Conservation (phyloP, 2,888 invertebrate species). For the Luperina testacea region DNA sequence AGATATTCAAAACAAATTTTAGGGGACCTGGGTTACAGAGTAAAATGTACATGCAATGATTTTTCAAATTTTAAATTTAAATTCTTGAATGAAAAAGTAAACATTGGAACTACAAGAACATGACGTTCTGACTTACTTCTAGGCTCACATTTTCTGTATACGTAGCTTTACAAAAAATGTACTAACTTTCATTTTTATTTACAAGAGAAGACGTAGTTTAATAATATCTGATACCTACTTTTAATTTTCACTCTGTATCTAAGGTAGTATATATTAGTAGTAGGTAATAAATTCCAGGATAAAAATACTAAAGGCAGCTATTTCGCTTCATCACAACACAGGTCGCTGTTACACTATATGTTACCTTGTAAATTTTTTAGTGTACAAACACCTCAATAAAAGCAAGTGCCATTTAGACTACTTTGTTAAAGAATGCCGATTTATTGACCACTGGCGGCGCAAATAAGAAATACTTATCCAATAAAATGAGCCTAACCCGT, state of each 20-base stretch:
- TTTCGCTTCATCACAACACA: neutral
- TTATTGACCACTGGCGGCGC: slow-evolving; percentile 73
- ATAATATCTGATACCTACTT: neutral
- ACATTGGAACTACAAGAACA: neutral
- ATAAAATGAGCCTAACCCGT: slow-evolving; percentile 76
- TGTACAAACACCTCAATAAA: slow-evolving; percentile 34
- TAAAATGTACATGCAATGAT: neutral
- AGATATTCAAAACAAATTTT: neutral
- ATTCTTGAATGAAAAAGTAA: neutral
- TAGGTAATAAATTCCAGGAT: slow-evolving; percentile 5
- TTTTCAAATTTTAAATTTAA: neutral
- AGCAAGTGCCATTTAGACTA: slow-evolving; percentile 71
- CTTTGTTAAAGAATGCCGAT: slow-evolving; percentile 69
- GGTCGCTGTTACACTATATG: neutral
- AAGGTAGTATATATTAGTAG: too few relatives aligned
- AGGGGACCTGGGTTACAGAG: neutral
- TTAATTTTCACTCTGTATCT: neutral
- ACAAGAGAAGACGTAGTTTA: too few relatives aligned
- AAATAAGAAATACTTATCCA: slow-evolving; percentile 72
- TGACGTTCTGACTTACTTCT: neutral
- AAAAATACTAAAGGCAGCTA: neutral
- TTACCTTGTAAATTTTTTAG: slow-evolving; percentile 16
- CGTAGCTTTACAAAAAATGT: neutral
- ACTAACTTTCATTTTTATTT: neutral
- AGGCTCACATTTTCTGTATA: neutral